phyloP scores from a whole-genome alignment of 2,113 vertebrate genomes.

The Suricata suricatta region DNA sequence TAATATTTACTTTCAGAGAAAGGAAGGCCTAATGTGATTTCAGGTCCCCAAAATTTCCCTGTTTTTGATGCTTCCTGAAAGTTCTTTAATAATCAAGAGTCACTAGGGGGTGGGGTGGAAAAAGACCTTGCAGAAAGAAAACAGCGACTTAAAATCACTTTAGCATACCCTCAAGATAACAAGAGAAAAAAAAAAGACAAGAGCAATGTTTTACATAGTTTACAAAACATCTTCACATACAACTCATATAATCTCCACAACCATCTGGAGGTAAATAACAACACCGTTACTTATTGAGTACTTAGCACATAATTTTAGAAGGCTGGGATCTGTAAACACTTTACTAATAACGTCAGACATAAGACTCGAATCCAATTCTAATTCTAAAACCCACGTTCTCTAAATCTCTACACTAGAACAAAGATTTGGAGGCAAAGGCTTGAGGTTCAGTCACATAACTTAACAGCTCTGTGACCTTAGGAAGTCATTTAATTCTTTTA shows the following conservation, averaged over 20 bases:
- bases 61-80: conserved; percentile 18
- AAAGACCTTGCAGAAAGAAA: not conserved
- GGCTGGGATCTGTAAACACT: not conserved
- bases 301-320: conserved; percentile 6
- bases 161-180: not conserved
- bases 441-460: not conserved
- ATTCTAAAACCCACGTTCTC: not conserved
- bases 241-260: not conserved
- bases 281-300: not conserved
- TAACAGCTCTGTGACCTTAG: not conserved
- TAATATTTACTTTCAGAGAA: not conserved
- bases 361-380: not conserved
- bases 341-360: not conserved
- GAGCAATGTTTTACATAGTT: not conserved
- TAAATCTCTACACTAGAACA: not conserved
- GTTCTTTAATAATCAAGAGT: conserved; percentile 14
- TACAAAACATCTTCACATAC: not conserved
- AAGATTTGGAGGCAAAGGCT: not conserved
- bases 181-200: not conserved
- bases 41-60: not conserved
- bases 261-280: not conserved
- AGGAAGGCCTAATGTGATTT: not conserved
- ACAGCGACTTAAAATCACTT: not conserved
- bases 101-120: not conserved
- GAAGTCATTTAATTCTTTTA: conserved; percentile 38